Evolutionary conservation across 2,113 vertebrate genomes (phyloP).

Genomic region (Ia io): DNA sequence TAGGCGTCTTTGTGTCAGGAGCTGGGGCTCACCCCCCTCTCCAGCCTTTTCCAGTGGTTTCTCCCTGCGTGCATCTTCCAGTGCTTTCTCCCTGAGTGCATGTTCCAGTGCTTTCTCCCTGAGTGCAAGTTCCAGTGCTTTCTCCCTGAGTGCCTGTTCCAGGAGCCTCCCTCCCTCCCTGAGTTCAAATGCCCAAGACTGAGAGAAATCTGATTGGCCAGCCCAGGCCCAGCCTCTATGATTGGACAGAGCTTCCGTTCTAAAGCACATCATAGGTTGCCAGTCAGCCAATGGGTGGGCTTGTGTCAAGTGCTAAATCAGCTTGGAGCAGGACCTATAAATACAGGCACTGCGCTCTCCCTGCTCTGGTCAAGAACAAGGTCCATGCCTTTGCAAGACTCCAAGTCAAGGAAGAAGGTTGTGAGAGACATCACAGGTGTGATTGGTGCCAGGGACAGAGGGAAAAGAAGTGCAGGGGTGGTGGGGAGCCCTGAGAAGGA

Average conservation of each 20-base stretch:
- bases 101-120: accelerated
- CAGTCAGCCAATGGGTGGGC: background rate
- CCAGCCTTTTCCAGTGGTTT: accelerated
- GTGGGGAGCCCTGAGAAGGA: background rate
- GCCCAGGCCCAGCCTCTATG: background rate
- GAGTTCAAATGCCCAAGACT: background rate
- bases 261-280: background rate
- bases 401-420: accelerated
- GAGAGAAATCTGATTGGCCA: background rate
- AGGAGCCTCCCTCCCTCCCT: no score
- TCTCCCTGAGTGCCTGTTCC: accelerated
- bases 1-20: background rate
- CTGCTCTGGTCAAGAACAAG: accelerated
- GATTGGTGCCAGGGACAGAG: background rate
- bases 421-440: background rate
- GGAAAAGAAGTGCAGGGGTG: no score
- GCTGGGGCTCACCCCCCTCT: background rate
- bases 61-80: accelerated
- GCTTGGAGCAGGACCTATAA: background rate
- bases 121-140: accelerated
- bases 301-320: background rate
- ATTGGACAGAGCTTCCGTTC: background rate
- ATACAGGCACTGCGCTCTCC: accelerated
- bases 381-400: accelerated
- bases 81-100: accelerated